Evolutionary conservation across 1,140 invertebrate genomes (phyloP), one percentile per base, ranked within the genome.

Genomic region (Thereuonema tuberculata): DNA sequence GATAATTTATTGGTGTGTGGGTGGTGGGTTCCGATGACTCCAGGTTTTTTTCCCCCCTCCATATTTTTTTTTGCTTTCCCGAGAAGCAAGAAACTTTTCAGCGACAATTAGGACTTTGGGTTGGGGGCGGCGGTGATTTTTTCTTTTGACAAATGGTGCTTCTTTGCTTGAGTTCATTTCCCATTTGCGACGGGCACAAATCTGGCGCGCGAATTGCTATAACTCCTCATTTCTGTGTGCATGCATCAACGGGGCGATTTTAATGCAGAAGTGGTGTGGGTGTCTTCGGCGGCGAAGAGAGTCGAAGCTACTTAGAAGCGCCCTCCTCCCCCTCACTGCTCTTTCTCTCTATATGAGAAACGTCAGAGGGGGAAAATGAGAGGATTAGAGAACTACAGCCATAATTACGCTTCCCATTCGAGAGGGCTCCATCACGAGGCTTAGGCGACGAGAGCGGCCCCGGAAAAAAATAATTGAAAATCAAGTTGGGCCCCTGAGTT

Each of bases 251-350:
- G n/a, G 53, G 53, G 53, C 53, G 25, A 55, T 55, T 55, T 55
- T 55, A 55, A 55, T 55, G 53, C 53, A 55, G n/a, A n/a, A n/a
- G n/a, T n/a, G n/a, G 14, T 55, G 53, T 55, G 53, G 25, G 14
- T 14, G 5, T 24, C 48, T 50, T 20, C 48, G 17, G 21, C 37
- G 9, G 37, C 37, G 9, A 12, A 24, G 14, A 9, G 49, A 55
- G 53, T 25, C 53, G 53, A 55, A 55, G 53, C 53, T 55, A 55
- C 53, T 55, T 55, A 55, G n/a, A n/a, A n/a, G n/a, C n/a, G n/a
- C n/a, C n/a, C n/a, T n/a, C n/a, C n/a, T n/a, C n/a, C n/a, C n/a
- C n/a, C n/a, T n/a, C n/a, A n/a, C n/a, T n/a, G n/a, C n/a, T n/a
- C 53, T 26, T 25, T 23, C 14, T 26, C 25, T 55, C 53, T 55